These are phyloP conservation scores for Melanotaenia nigrans DNA, from an alignment of 2,797 vertebrate genomes.

Conservation along the genomic window DNA sequence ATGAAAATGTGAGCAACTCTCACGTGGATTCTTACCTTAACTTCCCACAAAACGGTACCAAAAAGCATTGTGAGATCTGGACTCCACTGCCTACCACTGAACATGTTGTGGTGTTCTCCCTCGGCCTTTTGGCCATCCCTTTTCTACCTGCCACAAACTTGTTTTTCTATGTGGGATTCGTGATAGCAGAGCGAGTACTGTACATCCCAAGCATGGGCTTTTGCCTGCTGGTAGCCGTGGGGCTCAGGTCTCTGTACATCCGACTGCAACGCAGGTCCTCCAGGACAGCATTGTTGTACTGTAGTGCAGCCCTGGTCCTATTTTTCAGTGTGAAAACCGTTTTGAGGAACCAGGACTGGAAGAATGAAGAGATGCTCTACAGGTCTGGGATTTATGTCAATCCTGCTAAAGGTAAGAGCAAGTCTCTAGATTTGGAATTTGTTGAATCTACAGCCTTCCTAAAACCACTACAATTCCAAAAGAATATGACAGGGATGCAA, in stretches of 20 bases:
- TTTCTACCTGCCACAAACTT: slow-evolving; percentile 97
- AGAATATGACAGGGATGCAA: not conserved
- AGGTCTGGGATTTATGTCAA: slow-evolving; percentile 99
- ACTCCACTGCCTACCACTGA: slow-evolving; percentile 90
- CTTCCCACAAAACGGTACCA: slow-evolving; percentile 88
- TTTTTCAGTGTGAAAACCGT: slow-evolving; percentile 93
- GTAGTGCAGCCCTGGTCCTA: slow-evolving; percentile 87
- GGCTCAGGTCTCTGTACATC: slow-evolving; percentile 89
- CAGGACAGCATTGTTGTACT: slow-evolving; percentile 89
- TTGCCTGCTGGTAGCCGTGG: slow-evolving; percentile 94
- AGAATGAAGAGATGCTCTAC: slow-evolving; percentile 99
- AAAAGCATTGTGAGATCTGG: slow-evolving; percentile 81
- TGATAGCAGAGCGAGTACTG: slow-evolving; percentile 97
- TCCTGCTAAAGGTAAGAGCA: slow-evolving; percentile 96
- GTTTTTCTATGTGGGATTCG: slow-evolving; percentile 99
- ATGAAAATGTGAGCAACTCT: slow-evolving; percentile 81
- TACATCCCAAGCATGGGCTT: slow-evolving; percentile 99
- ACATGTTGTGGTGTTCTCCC: slow-evolving; percentile 91
- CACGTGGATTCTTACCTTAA: slow-evolving; percentile 75
- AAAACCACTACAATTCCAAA: too few species aligned
- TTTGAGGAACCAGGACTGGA: slow-evolving; percentile 96
- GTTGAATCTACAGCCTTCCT: not conserved
- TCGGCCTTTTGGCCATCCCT: slow-evolving; percentile 92
- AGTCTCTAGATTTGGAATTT: slow-evolving; percentile 24
- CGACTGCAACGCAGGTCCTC: slow-evolving; percentile 86